Conservation (phyloP, 2,888 invertebrate species). For the Drosophila planitibia region DNA sequence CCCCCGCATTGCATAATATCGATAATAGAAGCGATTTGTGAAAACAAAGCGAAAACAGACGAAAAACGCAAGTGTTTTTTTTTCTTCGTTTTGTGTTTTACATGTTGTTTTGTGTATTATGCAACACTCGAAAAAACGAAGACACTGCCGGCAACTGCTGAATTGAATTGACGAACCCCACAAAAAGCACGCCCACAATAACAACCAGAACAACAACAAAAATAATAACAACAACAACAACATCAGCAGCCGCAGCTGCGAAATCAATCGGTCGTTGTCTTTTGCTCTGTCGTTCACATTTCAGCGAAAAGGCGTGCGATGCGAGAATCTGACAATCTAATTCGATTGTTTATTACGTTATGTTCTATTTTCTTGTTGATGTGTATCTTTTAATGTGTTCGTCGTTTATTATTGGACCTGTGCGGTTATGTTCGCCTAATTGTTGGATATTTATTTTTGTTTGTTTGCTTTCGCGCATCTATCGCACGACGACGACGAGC, state of each 20-base stretch:
- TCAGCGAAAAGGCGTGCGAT: background rate
- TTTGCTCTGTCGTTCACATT: conserved; percentile 22
- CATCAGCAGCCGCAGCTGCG: conserved; percentile 9
- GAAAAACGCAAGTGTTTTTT: conserved; percentile 10
- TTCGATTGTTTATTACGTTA: conserved; percentile 32
- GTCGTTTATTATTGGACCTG: conserved; percentile 24
- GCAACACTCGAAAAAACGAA: conserved; percentile 46
- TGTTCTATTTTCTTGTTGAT: conserved; percentile 8
- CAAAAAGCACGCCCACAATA: conserved; percentile 25
- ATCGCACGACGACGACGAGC: conserved; percentile 15
- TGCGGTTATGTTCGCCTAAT: conserved; percentile 12
- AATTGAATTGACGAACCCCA: conserved; percentile 19
- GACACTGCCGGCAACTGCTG: conserved; percentile 29
- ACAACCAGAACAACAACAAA: conserved; percentile 7
- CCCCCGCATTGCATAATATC: conserved; percentile 67
- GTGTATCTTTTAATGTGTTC: conserved; percentile 21
- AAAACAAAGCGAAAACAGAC: conserved; percentile 55
- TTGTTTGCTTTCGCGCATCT: conserved; percentile 27
- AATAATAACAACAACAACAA: conserved; percentile 4
- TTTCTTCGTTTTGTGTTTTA: conserved; percentile 21
- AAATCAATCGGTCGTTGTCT: conserved; percentile 34
- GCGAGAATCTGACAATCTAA: background rate
- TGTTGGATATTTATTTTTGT: conserved; percentile 22
- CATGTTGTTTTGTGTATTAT: conserved; percentile 47
- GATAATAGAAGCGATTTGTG: conserved; percentile 40